Conservation (phyloP, 2,113 vertebrate species). For the Pseudonaja textilis region DNA sequence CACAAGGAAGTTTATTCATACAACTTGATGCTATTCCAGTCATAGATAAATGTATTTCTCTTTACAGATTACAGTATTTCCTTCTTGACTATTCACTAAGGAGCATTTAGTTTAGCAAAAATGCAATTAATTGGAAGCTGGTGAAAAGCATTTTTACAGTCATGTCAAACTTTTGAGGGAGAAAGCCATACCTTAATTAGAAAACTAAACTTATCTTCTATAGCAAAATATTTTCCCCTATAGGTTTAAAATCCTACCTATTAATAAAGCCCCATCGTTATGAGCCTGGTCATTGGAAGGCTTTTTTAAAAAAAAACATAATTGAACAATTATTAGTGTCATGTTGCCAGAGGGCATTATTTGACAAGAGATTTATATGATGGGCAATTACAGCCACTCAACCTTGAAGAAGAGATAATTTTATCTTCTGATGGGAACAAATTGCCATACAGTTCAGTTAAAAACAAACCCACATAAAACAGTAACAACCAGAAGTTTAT, state of each 20-base stretch:
- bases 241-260: constrained; percentile 62
- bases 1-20: not conserved
- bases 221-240: constrained; percentile 62
- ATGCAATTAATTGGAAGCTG: constrained; percentile 52
- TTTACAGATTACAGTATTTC: not conserved
- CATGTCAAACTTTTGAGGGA: constrained; percentile 59
- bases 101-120: constrained; percentile 14
- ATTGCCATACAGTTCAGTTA: constrained; percentile 58
- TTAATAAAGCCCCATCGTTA: constrained; percentile 65
- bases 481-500: constrained; percentile 31
- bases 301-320: constrained; percentile 68
- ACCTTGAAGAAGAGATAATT: constrained; percentile 82
- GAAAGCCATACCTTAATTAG: constrained; percentile 60
- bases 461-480: not conserved
- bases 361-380: constrained; percentile 79
- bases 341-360: constrained; percentile 74
- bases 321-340: constrained; percentile 78
- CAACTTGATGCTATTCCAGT: not conserved
- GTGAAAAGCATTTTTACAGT: constrained; percentile 51
- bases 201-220: constrained; percentile 59
- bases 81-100: not conserved
- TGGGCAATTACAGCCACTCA: constrained; percentile 76
- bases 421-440: constrained; percentile 73
- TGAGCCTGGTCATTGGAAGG: constrained; percentile 68
- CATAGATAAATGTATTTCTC: not conserved